phyloP scores from a whole-genome alignment of 2,888 invertebrate species.

The Hermodice carunculata region DNA sequence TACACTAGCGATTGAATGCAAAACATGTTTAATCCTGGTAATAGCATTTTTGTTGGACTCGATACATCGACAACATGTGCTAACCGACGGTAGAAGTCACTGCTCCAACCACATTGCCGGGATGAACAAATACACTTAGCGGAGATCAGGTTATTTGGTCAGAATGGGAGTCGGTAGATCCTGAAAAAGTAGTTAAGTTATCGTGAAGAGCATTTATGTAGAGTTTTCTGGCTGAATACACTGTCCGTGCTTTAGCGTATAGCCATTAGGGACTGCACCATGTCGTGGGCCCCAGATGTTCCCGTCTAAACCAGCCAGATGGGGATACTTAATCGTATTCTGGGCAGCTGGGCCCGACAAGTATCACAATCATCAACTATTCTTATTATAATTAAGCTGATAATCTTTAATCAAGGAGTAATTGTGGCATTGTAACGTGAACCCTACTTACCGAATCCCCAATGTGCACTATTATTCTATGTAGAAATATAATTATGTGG shows the following conservation, averaged over 20 bases:
- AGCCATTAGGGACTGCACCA: not conserved
- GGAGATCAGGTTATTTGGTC: no score
- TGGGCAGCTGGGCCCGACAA: constrained; percentile 15
- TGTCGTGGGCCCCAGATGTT: constrained; percentile 15
- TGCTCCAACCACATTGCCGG: no score
- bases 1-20: no score
- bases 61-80: no score
- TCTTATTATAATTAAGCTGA: constrained; percentile 23
- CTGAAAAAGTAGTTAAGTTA: no score
- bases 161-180: no score
- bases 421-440: constrained; percentile 6
- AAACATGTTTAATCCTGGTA: no score
- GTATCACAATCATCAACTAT: not conserved
- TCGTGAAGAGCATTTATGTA: not conserved
- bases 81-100: no score
- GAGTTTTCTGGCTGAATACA: not conserved
- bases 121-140: no score
- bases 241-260: not conserved
- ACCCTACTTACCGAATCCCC: not conserved
- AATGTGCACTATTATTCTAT: not conserved
- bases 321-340: not conserved
- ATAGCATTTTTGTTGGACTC: no score
- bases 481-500: not conserved
- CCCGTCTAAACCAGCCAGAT: constrained; percentile 5
- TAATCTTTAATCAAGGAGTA: constrained; percentile 14